Evolutionary conservation across 2,113 vertebrate genomes (phyloP).

Genomic region (Psittacula cyanocephala): DNA sequence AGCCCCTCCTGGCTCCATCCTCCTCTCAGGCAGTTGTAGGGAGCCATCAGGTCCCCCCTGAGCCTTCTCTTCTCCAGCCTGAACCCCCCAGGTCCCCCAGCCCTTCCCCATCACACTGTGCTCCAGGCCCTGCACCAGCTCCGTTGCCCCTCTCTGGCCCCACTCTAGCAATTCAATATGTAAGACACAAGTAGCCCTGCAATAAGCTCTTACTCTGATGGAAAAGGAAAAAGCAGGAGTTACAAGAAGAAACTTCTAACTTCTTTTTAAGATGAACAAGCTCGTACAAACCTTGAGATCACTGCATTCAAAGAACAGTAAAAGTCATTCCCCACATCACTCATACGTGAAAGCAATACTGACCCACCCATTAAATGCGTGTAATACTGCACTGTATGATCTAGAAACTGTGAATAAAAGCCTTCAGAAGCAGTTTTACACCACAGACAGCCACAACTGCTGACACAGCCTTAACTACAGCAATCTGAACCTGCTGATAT

Average conservation of each 20-base stretch:
- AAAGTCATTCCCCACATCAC: neutral
- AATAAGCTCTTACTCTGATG: neutral
- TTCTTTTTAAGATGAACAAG: neutral
- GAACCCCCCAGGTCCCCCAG: neutral
- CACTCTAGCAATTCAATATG: neutral
- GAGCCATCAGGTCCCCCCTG: no score
- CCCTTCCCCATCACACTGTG: neutral
- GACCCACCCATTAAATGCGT: neutral
- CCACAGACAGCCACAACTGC: neutral
- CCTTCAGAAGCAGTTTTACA: neutral
- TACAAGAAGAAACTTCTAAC: neutral
- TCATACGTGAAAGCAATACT: neutral
- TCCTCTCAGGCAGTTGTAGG: no score
- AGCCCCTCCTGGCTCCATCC: no score
- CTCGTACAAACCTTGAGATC: neutral
- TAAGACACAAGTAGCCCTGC: neutral
- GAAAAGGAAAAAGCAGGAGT: neutral
- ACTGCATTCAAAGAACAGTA: neutral
- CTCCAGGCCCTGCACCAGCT: neutral
- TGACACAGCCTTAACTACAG: neutral
- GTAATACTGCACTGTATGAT: neutral
- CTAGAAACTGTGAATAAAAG: neutral
- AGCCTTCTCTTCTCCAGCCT: neutral
- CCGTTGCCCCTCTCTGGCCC: neutral
- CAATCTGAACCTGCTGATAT: neutral